Evolutionary conservation across 2,797 vertebrate species (phyloP).

Genomic region (Propithecus perrieri): DNA sequence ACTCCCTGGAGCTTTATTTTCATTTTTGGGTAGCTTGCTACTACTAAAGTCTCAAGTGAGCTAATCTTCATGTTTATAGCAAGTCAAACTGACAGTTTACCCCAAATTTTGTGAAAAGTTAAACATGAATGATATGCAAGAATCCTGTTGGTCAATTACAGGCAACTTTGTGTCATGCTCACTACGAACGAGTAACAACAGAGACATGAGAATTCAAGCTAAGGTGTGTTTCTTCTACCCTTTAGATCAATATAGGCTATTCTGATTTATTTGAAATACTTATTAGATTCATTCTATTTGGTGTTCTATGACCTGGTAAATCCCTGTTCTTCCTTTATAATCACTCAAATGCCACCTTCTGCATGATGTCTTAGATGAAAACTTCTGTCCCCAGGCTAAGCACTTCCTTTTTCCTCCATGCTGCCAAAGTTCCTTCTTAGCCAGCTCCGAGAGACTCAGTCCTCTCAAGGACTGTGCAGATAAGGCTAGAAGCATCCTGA

Average conservation of each 20-base stretch:
- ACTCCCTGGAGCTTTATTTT: neutral
- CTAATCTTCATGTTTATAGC: neutral
- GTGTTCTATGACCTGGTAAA: neutral
- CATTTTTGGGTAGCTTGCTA: neutral
- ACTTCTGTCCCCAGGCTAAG: neutral
- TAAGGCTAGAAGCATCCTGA: neutral
- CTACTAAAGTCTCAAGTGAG: neutral
- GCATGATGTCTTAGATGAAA: neutral
- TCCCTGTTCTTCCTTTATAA: neutral
- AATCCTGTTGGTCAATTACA: neutral
- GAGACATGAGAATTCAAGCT: neutral
- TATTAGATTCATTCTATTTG: neutral
- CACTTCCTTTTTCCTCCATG: neutral
- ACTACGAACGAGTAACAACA: neutral
- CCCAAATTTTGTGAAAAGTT: neutral
- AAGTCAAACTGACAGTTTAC: neutral
- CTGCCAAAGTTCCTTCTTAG: neutral
- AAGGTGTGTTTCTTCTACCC: neutral
- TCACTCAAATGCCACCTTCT: neutral
- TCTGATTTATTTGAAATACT: neutral
- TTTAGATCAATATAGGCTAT: neutral
- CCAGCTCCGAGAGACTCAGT: neutral
- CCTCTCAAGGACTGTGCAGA: neutral
- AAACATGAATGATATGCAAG: neutral
- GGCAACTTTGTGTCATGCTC: neutral